Evolutionary conservation across 2,888 invertebrate genomes (phyloP).

Genomic region (Cephonodes hylas): DNA sequence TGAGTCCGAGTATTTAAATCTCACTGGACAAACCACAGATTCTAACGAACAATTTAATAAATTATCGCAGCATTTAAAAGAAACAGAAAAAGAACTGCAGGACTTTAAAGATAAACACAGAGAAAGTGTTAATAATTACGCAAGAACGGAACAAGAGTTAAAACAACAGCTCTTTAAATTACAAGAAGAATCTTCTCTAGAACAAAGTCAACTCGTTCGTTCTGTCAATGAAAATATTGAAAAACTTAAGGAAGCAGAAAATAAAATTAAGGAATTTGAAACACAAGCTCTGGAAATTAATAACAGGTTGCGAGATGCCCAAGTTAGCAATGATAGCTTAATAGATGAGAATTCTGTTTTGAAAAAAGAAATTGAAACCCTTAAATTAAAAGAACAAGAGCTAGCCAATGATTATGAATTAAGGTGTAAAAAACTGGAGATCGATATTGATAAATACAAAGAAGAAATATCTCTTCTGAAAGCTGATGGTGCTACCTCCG

Average conservation of each 20-base stretch:
- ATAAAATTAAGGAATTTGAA: conserved; percentile 62
- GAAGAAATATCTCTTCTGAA: conserved; percentile 68
- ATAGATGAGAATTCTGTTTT: conserved; percentile 69
- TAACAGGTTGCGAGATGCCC: conserved; percentile 52
- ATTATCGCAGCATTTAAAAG: conserved; percentile 78
- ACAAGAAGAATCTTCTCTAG: conserved; percentile 64
- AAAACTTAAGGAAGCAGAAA: conserved; percentile 58
- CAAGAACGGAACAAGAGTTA: conserved; percentile 71
- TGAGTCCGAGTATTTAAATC: conserved; percentile 81
- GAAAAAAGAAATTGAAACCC: conserved; percentile 63
- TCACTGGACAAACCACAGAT: conserved; percentile 81
- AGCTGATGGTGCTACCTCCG: conserved; percentile 68
- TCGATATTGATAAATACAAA: conserved; percentile 72
- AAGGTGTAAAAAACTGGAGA: conserved; percentile 62
- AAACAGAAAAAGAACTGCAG: conserved; percentile 81
- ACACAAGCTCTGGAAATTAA: conserved; percentile 43
- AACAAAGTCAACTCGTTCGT: conserved; percentile 60
- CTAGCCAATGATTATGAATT: conserved; percentile 57
- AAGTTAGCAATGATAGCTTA: conserved; percentile 58
- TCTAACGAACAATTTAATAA: conserved; percentile 81
- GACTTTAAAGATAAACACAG: conserved; percentile 72
- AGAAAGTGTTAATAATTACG: conserved; percentile 65
- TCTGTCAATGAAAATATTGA: conserved; percentile 61
- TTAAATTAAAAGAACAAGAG: conserved; percentile 65
- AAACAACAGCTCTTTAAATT: conserved; percentile 72